Conservation (phyloP, 2,888 invertebrate genomes). For the Drosophila lutescens region DNA sequence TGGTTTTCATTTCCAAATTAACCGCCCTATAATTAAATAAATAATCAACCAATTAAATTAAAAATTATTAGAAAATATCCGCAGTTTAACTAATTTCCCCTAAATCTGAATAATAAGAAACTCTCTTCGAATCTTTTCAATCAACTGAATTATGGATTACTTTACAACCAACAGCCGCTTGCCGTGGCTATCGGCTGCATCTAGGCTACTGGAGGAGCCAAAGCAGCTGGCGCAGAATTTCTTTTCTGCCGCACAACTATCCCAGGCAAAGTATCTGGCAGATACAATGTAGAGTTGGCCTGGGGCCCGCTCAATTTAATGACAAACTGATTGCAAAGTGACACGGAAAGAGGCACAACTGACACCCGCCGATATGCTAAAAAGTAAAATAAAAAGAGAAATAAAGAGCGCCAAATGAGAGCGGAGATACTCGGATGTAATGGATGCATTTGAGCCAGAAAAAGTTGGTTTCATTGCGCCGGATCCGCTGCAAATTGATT, state of each 20-base stretch:
- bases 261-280: slow-evolving; percentile 38
- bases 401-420: slow-evolving; percentile 16
- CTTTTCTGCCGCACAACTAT: slow-evolving; percentile 24
- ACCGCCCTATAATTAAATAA: too few relatives aligned
- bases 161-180: slow-evolving; percentile 10
- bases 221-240: slow-evolving; percentile 33
- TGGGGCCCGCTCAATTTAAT: slow-evolving; percentile 45
- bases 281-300: slow-evolving; percentile 18
- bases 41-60: too few relatives aligned
- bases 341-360: slow-evolving; percentile 43
- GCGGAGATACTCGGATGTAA: slow-evolving; percentile 33
- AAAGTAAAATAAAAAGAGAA: background rate
- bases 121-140: background rate
- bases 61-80: background rate
- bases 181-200: slow-evolving; percentile 24
- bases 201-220: slow-evolving; percentile 39
- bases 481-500: slow-evolving; percentile 69
- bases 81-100: background rate
- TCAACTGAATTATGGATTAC: slow-evolving; percentile 31
- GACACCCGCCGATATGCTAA: slow-evolving; percentile 45
- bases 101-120: slow-evolving; percentile 2
- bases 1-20: too few relatives aligned
- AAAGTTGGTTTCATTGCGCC: slow-evolving; percentile 5
- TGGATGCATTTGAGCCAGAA: slow-evolving; percentile 23
- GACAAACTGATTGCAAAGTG: slow-evolving; percentile 57